These are phyloP conservation scores for Taxidea taxus DNA, from an alignment of 2,113 vertebrate species.

Conservation along the genomic window DNA sequence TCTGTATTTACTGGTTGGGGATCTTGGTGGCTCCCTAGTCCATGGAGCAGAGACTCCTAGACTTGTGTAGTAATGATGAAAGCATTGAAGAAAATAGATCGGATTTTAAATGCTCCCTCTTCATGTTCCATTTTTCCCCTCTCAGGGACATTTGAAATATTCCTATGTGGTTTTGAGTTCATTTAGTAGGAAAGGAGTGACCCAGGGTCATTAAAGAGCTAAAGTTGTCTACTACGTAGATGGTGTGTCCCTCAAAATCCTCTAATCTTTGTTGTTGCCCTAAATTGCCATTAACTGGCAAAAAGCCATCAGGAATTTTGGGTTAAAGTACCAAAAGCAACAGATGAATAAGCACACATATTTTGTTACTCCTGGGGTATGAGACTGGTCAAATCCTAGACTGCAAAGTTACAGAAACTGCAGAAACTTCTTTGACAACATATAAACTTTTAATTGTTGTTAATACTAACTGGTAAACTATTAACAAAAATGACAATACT, in stretches of 20 bases:
- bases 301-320: neutral
- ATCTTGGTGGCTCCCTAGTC: constrained; percentile 24
- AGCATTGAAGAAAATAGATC: neutral
- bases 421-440: neutral
- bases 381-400: constrained; percentile 20
- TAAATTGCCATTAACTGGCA: neutral
- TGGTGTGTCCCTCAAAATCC: neutral
- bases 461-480: neutral
- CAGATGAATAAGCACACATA: neutral
- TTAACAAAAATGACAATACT: neutral
- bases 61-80: neutral
- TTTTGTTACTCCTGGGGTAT: constrained; percentile 36
- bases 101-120: neutral
- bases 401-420: neutral
- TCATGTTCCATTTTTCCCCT: constrained; percentile 4
- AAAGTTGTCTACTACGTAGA: neutral
- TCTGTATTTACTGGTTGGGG: neutral
- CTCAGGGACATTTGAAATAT: neutral
- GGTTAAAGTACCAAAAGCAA: neutral
- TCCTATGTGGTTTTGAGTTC: neutral
- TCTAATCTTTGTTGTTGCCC: neutral
- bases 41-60: neutral
- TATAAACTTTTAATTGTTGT: neutral
- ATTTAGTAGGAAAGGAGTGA: neutral
- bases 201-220: neutral